A percentile compares a stretch with the other conserved stretches of the same genome.
Conservation (phyloP, 2,113 vertebrate genomes). For the Emydura subglobosa region DNA sequence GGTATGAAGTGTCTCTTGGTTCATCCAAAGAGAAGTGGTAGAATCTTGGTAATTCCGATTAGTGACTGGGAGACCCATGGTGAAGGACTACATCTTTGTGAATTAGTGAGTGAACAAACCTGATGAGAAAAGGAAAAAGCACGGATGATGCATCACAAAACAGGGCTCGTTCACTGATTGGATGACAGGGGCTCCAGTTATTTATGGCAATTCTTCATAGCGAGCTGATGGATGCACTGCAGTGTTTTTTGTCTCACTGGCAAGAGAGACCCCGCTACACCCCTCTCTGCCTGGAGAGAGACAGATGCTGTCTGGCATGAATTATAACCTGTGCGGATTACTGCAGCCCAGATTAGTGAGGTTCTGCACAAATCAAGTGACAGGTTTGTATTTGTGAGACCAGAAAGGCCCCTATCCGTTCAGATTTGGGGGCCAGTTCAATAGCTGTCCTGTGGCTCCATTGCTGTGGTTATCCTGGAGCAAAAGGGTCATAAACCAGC, state of each 20-base stretch:
- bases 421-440: background rate
- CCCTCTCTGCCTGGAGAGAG: background rate
- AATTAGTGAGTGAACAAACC: background rate
- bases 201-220: background rate
- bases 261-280: background rate
- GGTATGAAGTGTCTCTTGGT: fast-evolving
- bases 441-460: background rate
- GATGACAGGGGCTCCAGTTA: background rate
- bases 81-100: background rate
- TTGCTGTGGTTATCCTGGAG: background rate
- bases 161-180: background rate
- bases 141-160: fast-evolving
- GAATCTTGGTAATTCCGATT: background rate
- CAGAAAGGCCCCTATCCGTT: background rate
- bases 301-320: background rate
- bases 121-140: fast-evolving
- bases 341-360: background rate
- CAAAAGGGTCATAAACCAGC: background rate
- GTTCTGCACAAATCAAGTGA: background rate
- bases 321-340: background rate
- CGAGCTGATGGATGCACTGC: background rate
- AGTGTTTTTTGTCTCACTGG: background rate
- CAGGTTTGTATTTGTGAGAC: background rate
- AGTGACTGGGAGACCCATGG: background rate
- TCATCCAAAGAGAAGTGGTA: background rate